Evolutionary conservation across 2,113 vertebrate species (phyloP).

Genomic region (Hoplias malabaricus): DNA sequence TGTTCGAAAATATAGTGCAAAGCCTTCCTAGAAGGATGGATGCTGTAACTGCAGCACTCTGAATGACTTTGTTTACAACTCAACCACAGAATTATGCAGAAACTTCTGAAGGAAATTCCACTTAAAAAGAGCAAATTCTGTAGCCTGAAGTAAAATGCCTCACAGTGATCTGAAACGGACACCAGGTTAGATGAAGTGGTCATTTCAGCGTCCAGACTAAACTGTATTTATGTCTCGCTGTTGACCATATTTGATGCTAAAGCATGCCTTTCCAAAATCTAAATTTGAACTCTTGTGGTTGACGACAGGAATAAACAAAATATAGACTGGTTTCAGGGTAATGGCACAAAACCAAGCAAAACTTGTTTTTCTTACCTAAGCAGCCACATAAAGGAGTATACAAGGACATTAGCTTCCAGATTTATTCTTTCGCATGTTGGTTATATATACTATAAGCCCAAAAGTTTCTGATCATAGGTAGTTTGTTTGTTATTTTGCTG

Average conservation of each 20-base stretch:
- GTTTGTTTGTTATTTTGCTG: no score
- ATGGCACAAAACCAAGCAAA: slow-evolving; percentile 9
- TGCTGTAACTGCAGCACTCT: no score
- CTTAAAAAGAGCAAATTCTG: no score
- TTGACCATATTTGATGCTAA: background rate
- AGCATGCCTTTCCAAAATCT: slow-evolving; percentile 16
- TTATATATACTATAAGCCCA: no score
- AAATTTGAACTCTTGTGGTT: slow-evolving; percentile 36
- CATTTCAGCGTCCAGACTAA: background rate
- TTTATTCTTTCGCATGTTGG: background rate
- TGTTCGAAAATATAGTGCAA: no score
- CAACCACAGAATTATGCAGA: no score
- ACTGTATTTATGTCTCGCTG: background rate
- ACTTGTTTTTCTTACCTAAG: background rate
- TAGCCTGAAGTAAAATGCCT: background rate
- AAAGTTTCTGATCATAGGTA: no score
- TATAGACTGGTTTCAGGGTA: background rate
- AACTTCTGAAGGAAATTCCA: background rate
- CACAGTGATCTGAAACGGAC: background rate
- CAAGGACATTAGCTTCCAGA: background rate
- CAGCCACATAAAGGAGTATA: background rate
- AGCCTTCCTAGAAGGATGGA: no score
- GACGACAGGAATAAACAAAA: slow-evolving; percentile 17
- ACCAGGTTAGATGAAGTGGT: slow-evolving; percentile 1
- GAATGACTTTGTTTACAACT: no score